Evolutionary conservation across 2,888 invertebrate species (phyloP), one percentile per base, ranked within the genome.

Genomic region (Diarsia dahlii): DNA sequence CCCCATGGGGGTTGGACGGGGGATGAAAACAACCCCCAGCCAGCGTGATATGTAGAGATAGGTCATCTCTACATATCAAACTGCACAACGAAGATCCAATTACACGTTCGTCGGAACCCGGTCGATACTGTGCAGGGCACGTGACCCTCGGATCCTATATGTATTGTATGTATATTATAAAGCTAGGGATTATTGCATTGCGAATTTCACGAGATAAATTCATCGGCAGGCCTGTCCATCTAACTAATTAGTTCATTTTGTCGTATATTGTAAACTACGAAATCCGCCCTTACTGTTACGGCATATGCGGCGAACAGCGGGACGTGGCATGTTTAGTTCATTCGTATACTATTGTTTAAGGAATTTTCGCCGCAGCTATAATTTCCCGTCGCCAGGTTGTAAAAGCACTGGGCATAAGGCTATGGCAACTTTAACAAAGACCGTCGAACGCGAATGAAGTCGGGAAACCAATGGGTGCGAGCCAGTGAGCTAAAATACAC

Each of bases 61-160:
- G 6, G 39, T 39, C 6, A 60, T 65, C 12, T 6, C 12, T 45
- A 63, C 34, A 63, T n/a, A 39, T 45, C n/a, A 45, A 8, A n/a
- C 34, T 60, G 48, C 69, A 68, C 48, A 67, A 52, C 50, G 15
- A 28, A 64, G 67, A 80, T 66, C 48, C 62, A 76, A 71, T 76
- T 84, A 81, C 72, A 34, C n/a, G 54, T 68, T 39, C n/a, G 58
- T 62, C 39, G 62, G 80, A 84, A 80, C 69, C 48, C 39, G 66
- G 66, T 76, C 72, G 72, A 81, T 81, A 70, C 63, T 12, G 2
- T 63, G 45, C 62, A 58, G 68, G 84, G 45, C 66, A 64, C 34
- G 52, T 63, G 70, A 70, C 56, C 66, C 66, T 39, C 20, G 58
- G 52, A 52, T 75, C 39, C 20, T n/a, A 13, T 18, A 48, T 28